These are phyloP conservation scores for Microtus oregoni DNA, from an alignment of 2,113 vertebrate genomes.

Conservation along the genomic window DNA sequence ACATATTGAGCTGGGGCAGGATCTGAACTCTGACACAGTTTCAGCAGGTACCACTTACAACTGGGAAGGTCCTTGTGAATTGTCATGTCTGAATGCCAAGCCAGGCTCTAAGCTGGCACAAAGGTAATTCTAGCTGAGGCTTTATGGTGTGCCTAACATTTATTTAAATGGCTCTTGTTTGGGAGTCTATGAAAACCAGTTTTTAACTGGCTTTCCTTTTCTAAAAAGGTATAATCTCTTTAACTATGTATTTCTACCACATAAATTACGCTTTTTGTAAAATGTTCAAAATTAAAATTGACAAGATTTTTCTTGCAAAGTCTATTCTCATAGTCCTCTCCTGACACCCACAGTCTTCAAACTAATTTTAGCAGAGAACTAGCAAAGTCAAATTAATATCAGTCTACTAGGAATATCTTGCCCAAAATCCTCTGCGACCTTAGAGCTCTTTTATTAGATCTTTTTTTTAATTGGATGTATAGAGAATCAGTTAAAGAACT, in stretches of 20 bases:
- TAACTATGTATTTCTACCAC: not conserved
- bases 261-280: not conserved
- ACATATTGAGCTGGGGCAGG: not conserved
- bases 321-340: not conserved
- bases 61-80: not conserved
- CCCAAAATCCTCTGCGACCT: not conserved
- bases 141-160: not conserved
- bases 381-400: conserved; percentile 47
- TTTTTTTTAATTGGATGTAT: conserved; percentile 36
- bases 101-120: not conserved
- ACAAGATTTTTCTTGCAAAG: conserved; percentile 34
- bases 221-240: not conserved
- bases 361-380: conserved; percentile 33
- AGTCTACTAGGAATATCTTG: conserved; percentile 43
- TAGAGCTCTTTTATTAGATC: conserved; percentile 55
- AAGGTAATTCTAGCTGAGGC: too few species aligned
- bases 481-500: not conserved
- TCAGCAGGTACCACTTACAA: not conserved
- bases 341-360: conserved; percentile 34
- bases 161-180: not conserved
- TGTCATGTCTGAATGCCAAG: not conserved
- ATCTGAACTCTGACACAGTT: not conserved
- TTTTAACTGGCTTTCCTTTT: conserved; percentile 30
- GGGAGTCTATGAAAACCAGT: not conserved
- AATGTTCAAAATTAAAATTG: conserved; percentile 48